Evolutionary conservation across 1,140 invertebrate genomes (phyloP), one percentile per base, ranked within the genome.

Genomic region (Bilobella aurantiaca): DNA sequence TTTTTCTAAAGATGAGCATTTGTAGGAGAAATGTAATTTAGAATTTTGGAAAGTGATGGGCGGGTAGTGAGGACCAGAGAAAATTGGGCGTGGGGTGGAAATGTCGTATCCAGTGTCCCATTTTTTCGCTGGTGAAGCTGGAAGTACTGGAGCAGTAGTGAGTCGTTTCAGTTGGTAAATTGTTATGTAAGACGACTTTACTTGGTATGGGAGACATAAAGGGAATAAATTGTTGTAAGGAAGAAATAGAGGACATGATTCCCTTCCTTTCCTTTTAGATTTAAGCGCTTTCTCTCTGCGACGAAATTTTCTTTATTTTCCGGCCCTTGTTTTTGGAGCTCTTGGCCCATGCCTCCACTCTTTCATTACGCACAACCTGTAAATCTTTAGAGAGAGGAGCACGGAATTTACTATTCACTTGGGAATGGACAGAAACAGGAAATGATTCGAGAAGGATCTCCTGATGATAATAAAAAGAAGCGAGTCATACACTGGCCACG

Each of bases 321-420:
- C 25, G 14, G 14, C 21, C 5, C 49, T 53, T 53, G 37, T 53
- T 23, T 23, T 23, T 53, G 34, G 34, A 18, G 8, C 23, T 23
- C 23, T 23, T 23, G 12, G 14, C 21, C 12, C 49, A 53, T 53
- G 14, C 25, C 49, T 5, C 49, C 49, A 23, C 21, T 53, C 25
- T 53, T 53, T 53, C 49, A 53, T 53, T 53, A 53, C 23, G 14
- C 25, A n/a, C 25, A 53, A 53, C 49, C 49, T 53, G 14, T 53
- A 53, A 53, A 53, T 53, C 49, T 53, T 53, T 18, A 3, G 8
- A 23, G 49, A 12, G 12, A 23, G 23, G 49, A 12, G 49, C 12
- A 8, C 12, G 21, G 49, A 53, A 16, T 53, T 53, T 53, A 53
- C 14, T 53, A 53, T 53, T 53, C 49, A 16, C 8, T 23, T 53